Evolutionary conservation across 2,113 vertebrate genomes (phyloP).

Genomic region (Podarcis cretensis): DNA sequence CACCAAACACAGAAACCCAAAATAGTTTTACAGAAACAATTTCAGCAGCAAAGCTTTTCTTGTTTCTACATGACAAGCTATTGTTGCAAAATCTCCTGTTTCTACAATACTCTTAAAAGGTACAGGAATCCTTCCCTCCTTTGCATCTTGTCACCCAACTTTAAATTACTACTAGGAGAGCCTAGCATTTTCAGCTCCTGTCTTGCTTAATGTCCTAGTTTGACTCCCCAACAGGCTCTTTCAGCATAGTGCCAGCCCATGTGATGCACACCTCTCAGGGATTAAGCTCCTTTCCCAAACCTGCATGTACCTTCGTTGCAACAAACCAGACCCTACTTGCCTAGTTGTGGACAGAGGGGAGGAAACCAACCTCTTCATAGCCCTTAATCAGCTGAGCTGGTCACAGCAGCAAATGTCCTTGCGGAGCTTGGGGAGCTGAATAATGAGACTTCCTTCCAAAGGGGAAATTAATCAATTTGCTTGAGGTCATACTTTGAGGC

Average conservation of each 20-base stretch:
- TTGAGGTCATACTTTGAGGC: background rate
- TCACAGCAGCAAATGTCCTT: conserved; percentile 4
- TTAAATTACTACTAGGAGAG: background rate
- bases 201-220: conserved; percentile 1
- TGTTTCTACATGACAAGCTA: background rate
- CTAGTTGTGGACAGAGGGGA: background rate
- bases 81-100: background rate
- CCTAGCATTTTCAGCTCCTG: background rate
- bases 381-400: background rate
- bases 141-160: background rate
- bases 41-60: background rate
- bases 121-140: background rate
- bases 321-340: background rate
- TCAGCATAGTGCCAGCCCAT: background rate
- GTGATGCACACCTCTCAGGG: background rate
- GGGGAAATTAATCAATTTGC: background rate
- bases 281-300: conserved; percentile 13
- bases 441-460: background rate
- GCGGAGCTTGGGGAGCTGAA: background rate
- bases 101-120: background rate
- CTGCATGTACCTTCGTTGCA: conserved; percentile 9
- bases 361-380: background rate
- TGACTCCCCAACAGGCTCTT: background rate
- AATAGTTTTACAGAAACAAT: background rate
- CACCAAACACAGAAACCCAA: background rate